Evolutionary conservation across 2,797 vertebrate genomes (phyloP).

Genomic region (Novumbra hubbsi): DNA sequence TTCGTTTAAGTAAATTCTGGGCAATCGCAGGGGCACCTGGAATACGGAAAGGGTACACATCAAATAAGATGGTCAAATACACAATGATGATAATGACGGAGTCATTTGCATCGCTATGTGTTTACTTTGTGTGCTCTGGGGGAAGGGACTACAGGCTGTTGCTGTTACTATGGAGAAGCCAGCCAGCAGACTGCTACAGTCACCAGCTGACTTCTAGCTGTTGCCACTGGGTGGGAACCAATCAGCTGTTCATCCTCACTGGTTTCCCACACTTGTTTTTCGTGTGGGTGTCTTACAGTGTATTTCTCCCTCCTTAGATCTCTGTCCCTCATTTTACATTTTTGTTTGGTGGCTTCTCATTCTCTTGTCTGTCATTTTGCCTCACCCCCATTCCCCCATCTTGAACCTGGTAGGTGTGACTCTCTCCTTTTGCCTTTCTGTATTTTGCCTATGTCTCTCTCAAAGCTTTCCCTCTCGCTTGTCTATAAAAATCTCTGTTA

Average conservation of each 20-base stretch:
- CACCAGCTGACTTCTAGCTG: constrained; percentile 36
- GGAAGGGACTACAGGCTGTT: background rate
- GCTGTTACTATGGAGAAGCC: constrained; percentile 15
- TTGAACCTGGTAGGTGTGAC: no score
- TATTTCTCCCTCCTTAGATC: background rate
- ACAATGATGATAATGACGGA: no score
- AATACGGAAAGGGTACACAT: no score
- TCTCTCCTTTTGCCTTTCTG: background rate
- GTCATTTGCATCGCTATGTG: background rate
- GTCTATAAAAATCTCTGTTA: no score
- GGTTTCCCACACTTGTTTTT: background rate
- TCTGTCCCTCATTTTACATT: background rate
- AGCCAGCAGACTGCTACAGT: background rate
- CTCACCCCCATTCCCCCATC: no score
- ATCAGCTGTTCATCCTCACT: constrained; percentile 1
- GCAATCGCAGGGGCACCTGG: no score
- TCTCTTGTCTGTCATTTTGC: background rate
- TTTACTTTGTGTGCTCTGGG: background rate
- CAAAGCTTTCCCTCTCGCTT: no score
- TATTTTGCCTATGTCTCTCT: background rate
- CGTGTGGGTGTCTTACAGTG: background rate
- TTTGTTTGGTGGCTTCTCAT: background rate
- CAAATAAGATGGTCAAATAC: no score
- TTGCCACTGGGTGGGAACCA: constrained; percentile 11
- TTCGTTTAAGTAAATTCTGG: background rate